Percentiles rank a stretch among this genome's conserved stretches.
Conservation (phyloP, 2,113 vertebrate genomes). For the Canis aureus region DNA sequence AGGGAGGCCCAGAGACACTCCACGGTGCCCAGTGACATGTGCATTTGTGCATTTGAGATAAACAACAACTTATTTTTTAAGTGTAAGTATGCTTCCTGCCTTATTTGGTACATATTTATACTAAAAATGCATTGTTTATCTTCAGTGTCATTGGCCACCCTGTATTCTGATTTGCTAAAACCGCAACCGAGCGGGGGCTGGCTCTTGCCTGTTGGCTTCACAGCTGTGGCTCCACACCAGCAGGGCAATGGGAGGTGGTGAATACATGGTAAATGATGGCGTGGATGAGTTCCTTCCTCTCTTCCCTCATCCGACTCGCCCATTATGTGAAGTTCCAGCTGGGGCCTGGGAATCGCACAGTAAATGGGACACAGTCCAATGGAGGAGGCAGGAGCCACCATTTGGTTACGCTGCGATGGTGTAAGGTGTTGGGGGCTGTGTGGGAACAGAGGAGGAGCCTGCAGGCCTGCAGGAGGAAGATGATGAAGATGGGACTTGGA, state of each 20-base stretch:
- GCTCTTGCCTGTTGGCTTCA: accelerated
- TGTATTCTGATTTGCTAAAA: neutral
- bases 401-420: neutral
- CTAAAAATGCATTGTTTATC: neutral
- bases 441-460: neutral
- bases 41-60: neutral
- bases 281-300: neutral
- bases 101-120: neutral
- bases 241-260: neutral
- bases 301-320: neutral
- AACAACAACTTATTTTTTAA: neutral
- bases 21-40: neutral
- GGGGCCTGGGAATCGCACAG: neutral
- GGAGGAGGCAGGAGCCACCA: neutral
- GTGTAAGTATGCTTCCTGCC: neutral
- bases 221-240: neutral
- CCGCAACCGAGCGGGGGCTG: too few species aligned
- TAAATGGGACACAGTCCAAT: neutral
- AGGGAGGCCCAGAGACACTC: neutral
- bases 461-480: neutral
- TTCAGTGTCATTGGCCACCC: neutral
- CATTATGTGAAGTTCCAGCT: neutral
- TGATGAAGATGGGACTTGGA: neutral
- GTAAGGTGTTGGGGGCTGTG: neutral
- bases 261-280: neutral